Percentiles rank a stretch among this genome's conserved stretches.
Conservation (phyloP, 2,113 vertebrate species). For the Alethe diademata region DNA sequence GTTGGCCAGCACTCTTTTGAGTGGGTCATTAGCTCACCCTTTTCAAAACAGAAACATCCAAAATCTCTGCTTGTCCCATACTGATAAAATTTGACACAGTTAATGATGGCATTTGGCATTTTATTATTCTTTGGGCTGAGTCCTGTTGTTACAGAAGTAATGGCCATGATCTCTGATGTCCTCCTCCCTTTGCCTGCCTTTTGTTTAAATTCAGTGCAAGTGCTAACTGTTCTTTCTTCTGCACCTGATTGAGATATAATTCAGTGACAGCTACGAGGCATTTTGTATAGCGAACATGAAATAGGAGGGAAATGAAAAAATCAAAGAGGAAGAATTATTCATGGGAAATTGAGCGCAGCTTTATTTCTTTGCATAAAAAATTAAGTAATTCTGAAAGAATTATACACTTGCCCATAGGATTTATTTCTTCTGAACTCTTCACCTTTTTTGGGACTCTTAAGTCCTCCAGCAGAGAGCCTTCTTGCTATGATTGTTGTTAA, state of each 20-base stretch:
- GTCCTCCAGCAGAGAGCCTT: not conserved
- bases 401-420: not conserved
- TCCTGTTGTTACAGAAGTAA: not conserved
- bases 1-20: not conserved
- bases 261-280: not conserved
- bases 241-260: not conserved
- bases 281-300: constrained; percentile 20
- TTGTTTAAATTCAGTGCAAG: constrained; percentile 36
- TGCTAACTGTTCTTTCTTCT: constrained; percentile 13
- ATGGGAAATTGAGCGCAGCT: constrained; percentile 52
- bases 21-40: not conserved
- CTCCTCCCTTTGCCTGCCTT: not conserved
- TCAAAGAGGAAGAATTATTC: constrained; percentile 48
- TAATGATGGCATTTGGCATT: not conserved
- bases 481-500: constrained; percentile 8
- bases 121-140: not conserved
- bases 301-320: constrained; percentile 40
- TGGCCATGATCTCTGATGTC: not conserved
- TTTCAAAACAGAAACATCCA: not conserved
- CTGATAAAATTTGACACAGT: not conserved
- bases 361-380: constrained; percentile 50
- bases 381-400: constrained; percentile 12
- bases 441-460: not conserved
- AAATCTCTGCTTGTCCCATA: not conserved
- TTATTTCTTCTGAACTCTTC: constrained; percentile 27